Percentiles rank a stretch among this genome's conserved stretches.
Conservation (phyloP, 2,797 vertebrate species). For the Carcharodon carcharias region DNA sequence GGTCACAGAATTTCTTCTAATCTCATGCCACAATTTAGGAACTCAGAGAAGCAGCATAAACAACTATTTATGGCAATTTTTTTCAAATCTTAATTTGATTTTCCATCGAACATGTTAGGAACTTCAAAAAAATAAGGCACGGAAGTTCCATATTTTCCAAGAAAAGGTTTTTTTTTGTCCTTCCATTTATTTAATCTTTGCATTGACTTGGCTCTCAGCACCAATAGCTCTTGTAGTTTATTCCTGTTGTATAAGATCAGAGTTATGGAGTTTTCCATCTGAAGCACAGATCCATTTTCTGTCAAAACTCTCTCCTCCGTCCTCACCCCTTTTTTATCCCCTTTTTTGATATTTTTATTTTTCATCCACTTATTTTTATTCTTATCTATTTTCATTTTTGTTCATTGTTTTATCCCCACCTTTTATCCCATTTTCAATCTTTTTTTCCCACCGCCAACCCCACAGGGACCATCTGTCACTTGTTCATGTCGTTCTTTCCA, state of each 20-base stretch:
- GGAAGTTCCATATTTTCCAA: not conserved
- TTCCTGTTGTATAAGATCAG: not conserved
- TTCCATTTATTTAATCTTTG: not conserved
- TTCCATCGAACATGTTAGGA: not conserved
- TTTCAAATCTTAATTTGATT: not conserved
- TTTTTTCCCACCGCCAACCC: too few species aligned
- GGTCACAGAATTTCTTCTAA: not conserved
- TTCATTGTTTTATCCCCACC: too few species aligned
- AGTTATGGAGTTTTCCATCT: not conserved
- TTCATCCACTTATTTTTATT: too few species aligned
- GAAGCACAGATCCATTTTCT: not conserved
- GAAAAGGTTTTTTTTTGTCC: not conserved
- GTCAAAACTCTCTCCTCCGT: too few species aligned
- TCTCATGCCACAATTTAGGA: not conserved
- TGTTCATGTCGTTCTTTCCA: too few species aligned
- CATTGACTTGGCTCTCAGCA: not conserved
- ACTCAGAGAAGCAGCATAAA: not conserved
- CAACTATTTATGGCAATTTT: not conserved
- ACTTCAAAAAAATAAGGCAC: not conserved
- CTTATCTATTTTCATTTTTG: too few species aligned
- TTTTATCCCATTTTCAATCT: too few species aligned
- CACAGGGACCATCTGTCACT: too few species aligned
- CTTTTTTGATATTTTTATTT: too few species aligned
- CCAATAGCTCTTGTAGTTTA: not conserved
- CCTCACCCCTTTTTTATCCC: too few species aligned